These are phyloP conservation scores for Calameuta filiformis DNA, from an alignment of 2,888 invertebrate species.

Conservation along the genomic window DNA sequence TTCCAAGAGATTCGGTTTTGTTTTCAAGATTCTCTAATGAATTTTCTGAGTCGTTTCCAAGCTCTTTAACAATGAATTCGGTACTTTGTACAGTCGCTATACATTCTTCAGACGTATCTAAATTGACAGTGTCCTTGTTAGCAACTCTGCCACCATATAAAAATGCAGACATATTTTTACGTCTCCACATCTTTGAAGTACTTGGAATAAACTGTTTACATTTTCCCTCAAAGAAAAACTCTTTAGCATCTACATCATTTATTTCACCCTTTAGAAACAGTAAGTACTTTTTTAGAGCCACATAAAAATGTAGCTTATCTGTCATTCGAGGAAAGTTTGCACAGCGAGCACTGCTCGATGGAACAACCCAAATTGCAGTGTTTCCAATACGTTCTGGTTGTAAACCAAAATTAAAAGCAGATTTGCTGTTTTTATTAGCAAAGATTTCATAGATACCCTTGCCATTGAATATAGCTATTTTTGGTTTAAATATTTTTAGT, in stretches of 20 bases:
- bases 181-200: conserved; percentile 61
- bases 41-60: neutral
- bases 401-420: conserved; percentile 54
- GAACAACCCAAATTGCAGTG: conserved; percentile 60
- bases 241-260: conserved; percentile 38
- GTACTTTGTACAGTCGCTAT: conserved; percentile 39
- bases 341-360: conserved; percentile 62
- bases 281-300: conserved; percentile 55
- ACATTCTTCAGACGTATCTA: conserved; percentile 51
- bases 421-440: conserved; percentile 42
- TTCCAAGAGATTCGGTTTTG: conserved; percentile 1
- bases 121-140: conserved; percentile 49
- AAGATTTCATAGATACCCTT: conserved; percentile 62
- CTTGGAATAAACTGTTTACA: conserved; percentile 49
- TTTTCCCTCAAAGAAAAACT: conserved; percentile 55
- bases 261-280: conserved; percentile 53
- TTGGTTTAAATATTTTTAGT: conserved; percentile 51
- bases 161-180: conserved; percentile 54
- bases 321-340: conserved; percentile 60
- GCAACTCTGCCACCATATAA: conserved; percentile 52
- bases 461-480: conserved; percentile 61
- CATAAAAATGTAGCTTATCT: conserved; percentile 61
- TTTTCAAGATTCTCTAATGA: conserved; percentile 21
- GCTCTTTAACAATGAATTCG: conserved; percentile 47
- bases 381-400: conserved; percentile 50